These are phyloP conservation scores for Nemoura dubitans DNA, from an alignment of 2,888 invertebrate species.

Conservation along the genomic window DNA sequence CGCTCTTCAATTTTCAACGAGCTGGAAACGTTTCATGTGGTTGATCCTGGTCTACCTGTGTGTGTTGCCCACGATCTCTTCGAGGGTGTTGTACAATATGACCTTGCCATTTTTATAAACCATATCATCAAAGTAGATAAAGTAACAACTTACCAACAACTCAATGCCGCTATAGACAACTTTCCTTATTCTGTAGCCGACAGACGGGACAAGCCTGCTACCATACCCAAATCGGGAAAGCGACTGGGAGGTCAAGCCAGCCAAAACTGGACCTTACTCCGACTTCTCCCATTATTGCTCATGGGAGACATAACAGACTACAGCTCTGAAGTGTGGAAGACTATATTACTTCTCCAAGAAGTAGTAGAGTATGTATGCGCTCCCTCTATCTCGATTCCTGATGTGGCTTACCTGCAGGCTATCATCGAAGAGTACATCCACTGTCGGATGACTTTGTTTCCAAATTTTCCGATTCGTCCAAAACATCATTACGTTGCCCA, in stretches of 20 bases:
- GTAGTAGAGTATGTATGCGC: conserved; percentile 32
- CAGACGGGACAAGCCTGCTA: conserved; percentile 17
- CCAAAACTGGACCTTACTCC: conserved; percentile 30
- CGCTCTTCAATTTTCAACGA: conserved; percentile 17
- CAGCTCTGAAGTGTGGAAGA: background rate
- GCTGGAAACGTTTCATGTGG: conserved; percentile 26
- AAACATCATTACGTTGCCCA: conserved; percentile 40
- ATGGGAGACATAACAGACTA: background rate
- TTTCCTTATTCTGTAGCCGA: conserved; percentile 25
- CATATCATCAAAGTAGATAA: background rate
- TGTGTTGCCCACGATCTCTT: conserved; percentile 39
- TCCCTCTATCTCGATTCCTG: conserved; percentile 19
- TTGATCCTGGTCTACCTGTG: conserved; percentile 21
- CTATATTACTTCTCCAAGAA: conserved; percentile 16
- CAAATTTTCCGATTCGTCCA: conserved; percentile 32
- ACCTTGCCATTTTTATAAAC: too few relatives aligned
- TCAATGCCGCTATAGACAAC: conserved; percentile 20
- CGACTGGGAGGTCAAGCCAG: conserved; percentile 31
- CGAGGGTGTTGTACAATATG: conserved; percentile 37
- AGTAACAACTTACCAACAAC: background rate
- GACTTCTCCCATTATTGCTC: conserved; percentile 24
- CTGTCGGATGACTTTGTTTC: conserved; percentile 29
- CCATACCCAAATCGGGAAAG: conserved; percentile 7
- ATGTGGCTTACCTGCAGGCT: background rate
- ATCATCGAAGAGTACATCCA: conserved; percentile 30